These are phyloP conservation scores for Halichoeres trimaculatus DNA, from an alignment of 2,113 vertebrate genomes.

Conservation along the genomic window DNA sequence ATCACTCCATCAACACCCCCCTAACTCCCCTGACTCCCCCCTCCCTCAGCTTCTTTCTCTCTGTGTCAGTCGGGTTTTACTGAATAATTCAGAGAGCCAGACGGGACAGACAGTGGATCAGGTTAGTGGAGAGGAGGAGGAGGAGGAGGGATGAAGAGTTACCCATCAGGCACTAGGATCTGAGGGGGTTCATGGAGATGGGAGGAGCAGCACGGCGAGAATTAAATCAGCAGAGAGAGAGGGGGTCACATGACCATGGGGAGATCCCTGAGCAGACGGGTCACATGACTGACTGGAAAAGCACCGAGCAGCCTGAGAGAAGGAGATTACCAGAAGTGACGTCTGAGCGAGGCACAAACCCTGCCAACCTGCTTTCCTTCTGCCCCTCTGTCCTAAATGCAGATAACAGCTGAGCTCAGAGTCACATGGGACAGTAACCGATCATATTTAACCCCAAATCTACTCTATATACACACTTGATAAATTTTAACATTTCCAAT, in stretches of 20 bases:
- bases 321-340: conserved; percentile 75
- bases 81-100: conserved; percentile 69
- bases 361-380: conserved; percentile 7
- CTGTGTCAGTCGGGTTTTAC: conserved; percentile 27
- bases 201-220: too few species aligned
- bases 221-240: conserved; percentile 30
- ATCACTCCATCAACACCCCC: conserved; percentile 58
- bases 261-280: conserved; percentile 70
- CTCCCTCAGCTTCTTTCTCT: conserved; percentile 28
- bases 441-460: too few species aligned
- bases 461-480: too few species aligned
- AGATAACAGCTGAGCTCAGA: background rate
- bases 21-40: background rate
- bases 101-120: conserved; percentile 59
- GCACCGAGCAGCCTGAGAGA: conserved; percentile 54
- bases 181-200: too few species aligned
- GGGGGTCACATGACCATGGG: conserved; percentile 68
- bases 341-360: conserved; percentile 20
- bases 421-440: too few species aligned
- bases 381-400: background rate
- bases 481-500: too few species aligned
- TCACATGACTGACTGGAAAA: conserved; percentile 80
- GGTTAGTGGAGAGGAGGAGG: conserved; percentile 27
- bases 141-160: background rate
- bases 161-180: too few species aligned